Evolutionary conservation across 2,113 vertebrate species (phyloP), one percentile per base, ranked within the genome.

Genomic region (Aphyosemion australe): DNA sequence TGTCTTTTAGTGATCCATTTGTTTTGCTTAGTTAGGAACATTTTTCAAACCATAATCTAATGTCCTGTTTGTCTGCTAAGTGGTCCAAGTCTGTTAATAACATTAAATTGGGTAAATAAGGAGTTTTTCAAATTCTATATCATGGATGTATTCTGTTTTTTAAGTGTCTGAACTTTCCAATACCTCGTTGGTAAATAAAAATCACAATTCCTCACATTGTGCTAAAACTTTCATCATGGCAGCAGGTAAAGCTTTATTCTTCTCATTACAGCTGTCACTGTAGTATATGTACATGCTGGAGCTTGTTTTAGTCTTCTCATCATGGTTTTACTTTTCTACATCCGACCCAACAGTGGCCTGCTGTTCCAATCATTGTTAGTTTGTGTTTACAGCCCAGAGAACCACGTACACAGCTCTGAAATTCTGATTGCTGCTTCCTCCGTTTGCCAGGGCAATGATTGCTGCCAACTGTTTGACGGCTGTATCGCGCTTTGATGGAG

Each of bases 301-400:
- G 63, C 37, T 42, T 15, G 46, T 63, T 73, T 53, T 65, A 71
- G 60, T 69, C 49, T n/a, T 46, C 58, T 61, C 31, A 58, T 63
- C 53, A 50, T 19, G 42, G 18, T 34, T 47, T 21, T 37, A 31
- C 58, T 60, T 72, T 50, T 72, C 5, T n/a, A 20, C 5, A 45
- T 61, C 15, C 49, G 48, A 31, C 31, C 60, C 39, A 61, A 66
- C 74, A 16, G 82, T 63, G 82, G 61, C 75, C 60, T 3, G 12
- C 75, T 59, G 7, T 63, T 72, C 45, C 26, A 60, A 65, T 56
- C 71, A 70, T 39, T 47, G 57, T 74, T 56, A 34, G 11, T 67
- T 50, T 71, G 31, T 80, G 77, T 84, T 83, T 80, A 65, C 47
- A 56, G 55, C 47, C 55, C 53, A 15, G 26, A 14, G 34, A 59